phyloP scores from a whole-genome alignment of 2,888 invertebrate genomes.

The Clunio marinus region DNA sequence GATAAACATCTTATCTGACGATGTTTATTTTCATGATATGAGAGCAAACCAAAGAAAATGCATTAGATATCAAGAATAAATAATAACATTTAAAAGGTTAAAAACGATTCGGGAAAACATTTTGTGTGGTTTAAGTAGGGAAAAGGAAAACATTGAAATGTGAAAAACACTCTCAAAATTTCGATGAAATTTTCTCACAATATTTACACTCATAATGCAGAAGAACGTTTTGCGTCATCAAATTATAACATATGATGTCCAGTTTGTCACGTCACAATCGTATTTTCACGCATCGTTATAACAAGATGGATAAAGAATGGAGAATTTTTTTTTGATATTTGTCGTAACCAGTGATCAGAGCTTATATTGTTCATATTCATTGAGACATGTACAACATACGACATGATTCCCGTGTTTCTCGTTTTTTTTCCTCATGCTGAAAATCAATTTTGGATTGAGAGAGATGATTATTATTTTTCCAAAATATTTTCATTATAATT shows the following conservation, averaged over 20 bases:
- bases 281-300: background rate
- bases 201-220: background rate
- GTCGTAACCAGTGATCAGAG: background rate
- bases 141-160: background rate
- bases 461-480: background rate
- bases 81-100: too few species aligned
- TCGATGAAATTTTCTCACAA: background rate
- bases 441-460: conserved; percentile 16
- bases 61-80: too few species aligned
- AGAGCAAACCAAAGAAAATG: too few species aligned
- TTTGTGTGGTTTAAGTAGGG: too few species aligned
- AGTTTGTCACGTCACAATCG: background rate
- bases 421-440: background rate
- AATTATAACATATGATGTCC: background rate
- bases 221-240: background rate
- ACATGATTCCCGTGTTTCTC: too few species aligned
- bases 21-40: too few species aligned
- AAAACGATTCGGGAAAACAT: too few species aligned
- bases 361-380: background rate
- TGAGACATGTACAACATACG: too few species aligned
- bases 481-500: background rate
- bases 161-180: conserved; percentile 6
- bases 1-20: too few species aligned
- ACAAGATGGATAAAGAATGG: background rate
- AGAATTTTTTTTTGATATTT: conserved; percentile 15